Evolutionary conservation across 1,140 invertebrate genomes (phyloP).

Genomic region (Ceratosolen solmsi): DNA sequence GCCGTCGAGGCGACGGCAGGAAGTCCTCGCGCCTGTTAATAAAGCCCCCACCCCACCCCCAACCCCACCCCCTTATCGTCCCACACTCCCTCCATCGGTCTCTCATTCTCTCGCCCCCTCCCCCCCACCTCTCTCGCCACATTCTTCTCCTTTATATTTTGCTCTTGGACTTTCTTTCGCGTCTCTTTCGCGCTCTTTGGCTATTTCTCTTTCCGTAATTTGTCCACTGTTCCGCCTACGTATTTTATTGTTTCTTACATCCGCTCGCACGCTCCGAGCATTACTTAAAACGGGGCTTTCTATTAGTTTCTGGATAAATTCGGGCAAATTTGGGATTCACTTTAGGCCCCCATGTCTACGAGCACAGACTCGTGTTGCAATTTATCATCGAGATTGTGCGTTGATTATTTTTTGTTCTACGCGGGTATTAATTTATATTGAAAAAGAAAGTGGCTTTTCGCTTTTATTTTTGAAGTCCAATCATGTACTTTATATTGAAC

Average conservation of each 20-base stretch:
- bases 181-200: no score
- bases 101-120: background rate
- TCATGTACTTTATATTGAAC: no score
- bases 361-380: background rate
- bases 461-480: no score
- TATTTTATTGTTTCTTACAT: background rate
- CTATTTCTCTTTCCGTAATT: slow-evolving; percentile 7
- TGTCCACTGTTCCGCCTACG: background rate
- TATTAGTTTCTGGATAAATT: background rate
- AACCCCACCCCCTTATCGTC: background rate
- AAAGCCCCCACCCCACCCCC: slow-evolving; percentile 31
- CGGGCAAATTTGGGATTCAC: background rate
- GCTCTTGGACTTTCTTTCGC: background rate
- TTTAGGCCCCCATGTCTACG: no score
- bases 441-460: no score
- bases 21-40: slow-evolving; percentile 34
- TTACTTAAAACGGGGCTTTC: background rate
- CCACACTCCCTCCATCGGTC: background rate
- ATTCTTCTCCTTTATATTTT: background rate
- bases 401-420: background rate
- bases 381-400: background rate
- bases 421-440: no score
- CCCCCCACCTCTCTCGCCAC: background rate
- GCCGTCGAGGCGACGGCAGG: slow-evolving; percentile 32
- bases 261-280: background rate